Evolutionary conservation across 2,113 vertebrate genomes (phyloP), one percentile per base, ranked within the genome.

Genomic region (Syngnathus scovelli): DNA sequence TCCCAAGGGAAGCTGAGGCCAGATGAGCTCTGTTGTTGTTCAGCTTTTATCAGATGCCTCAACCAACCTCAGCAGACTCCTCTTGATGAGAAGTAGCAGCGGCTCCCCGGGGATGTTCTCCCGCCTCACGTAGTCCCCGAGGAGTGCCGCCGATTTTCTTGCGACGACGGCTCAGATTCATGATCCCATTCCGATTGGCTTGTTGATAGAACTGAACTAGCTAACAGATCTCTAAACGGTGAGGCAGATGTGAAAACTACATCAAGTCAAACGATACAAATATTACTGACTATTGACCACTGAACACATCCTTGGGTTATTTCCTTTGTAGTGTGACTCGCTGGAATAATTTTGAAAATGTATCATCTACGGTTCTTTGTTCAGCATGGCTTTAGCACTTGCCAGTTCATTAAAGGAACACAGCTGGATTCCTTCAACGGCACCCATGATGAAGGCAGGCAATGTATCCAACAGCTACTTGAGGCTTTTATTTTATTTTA

Each of bases 51-150:
- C 60, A 61, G 60, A 61, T 41, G 60, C 38, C 19, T 43, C 19
- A 41, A 21, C 38, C 60, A 58, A 61, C 60, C 60, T 61, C 19
- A 23, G 19, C 60, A 61, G 60, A 61, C 19, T 61, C 60, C 19
- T 43, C 38, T 61, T 61, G 60, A 41, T 61, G 60, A 23, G 60
- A 61, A 61, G 60, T n/a, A 41, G 60, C 55, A 7, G 27, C 12
- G 27, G 27, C 60, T 61, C 60, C 60, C 60, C 10, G 60, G 38
- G 60, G 38, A 61, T 13, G 27, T 36, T 36, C 13, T 33, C 27
- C 27, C 27, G 27, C 11, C 19, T 41, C 38, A 21, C 39, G 19
- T 38, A 21, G 60, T 61, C 38, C 7, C 38, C 3, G n/a, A 43
- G 60, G 60, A 41, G 38, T 5, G 27, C 6, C 27, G 27, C 55